Evolutionary conservation across 2,113 vertebrate species (phyloP).

Genomic region (Chaenocephalus aceratus): DNA sequence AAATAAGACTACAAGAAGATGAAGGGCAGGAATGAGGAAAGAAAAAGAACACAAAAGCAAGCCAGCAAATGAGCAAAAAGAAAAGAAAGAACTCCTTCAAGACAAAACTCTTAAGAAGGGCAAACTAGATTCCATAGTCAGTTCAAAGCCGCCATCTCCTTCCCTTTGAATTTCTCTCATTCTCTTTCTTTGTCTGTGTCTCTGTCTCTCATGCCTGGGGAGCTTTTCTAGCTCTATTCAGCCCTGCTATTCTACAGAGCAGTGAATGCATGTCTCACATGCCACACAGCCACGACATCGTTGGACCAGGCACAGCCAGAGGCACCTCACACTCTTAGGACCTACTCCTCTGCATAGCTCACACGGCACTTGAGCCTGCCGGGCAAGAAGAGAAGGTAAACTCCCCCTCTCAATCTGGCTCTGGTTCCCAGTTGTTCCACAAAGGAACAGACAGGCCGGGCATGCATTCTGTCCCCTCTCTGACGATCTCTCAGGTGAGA

Average conservation of each 20-base stretch:
- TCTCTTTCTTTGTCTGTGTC: constrained; percentile 58
- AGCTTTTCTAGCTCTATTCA: constrained; percentile 70
- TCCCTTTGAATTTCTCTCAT: constrained; percentile 51
- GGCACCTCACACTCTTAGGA: constrained; percentile 62
- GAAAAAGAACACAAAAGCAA: constrained; percentile 8
- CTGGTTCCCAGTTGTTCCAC: constrained; percentile 44
- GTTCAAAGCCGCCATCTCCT: constrained; percentile 59
- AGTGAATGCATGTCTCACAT: constrained; percentile 78
- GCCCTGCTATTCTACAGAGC: constrained; percentile 50
- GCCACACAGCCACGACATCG: constrained; percentile 74
- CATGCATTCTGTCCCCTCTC: constrained; percentile 7
- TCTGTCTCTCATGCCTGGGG: constrained; percentile 76
- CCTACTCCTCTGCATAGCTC: constrained; percentile 68
- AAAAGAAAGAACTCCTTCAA: constrained; percentile 34
- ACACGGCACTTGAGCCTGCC: constrained; percentile 59
- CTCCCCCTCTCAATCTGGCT: constrained; percentile 44
- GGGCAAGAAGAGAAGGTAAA: constrained; percentile 44
- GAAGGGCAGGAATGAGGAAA: constrained; percentile 20
- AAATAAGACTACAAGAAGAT: constrained; percentile 23
- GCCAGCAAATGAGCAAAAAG: constrained; percentile 35
- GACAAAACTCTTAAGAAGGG: constrained; percentile 56
- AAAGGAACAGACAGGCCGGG: constrained; percentile 16
- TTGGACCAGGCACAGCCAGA: constrained; percentile 69
- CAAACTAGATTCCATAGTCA: constrained; percentile 69
- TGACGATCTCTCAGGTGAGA: constrained; percentile 30